These are phyloP conservation scores for Capromys pilorides DNA, from an alignment of 2,797 vertebrate species.

Conservation along the genomic window DNA sequence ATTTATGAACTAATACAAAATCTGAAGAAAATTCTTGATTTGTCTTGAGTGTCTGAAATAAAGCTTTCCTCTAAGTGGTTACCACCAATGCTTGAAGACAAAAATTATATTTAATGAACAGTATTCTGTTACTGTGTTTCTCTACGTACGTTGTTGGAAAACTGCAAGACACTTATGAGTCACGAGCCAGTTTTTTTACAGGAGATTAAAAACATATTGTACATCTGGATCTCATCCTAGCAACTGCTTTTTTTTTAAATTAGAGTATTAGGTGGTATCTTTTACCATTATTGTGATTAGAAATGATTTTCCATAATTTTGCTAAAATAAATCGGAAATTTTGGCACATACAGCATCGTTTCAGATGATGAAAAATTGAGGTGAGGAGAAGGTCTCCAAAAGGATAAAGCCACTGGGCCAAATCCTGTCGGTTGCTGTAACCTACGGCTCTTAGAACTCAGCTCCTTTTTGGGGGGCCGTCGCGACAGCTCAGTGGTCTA, in stretches of 20 bases:
- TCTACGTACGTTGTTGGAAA: neutral
- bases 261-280: constrained; percentile 20
- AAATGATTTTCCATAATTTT: constrained; percentile 45
- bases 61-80: neutral
- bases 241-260: constrained; percentile 44
- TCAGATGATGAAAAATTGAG: constrained; percentile 36
- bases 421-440: neutral
- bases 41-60: neutral
- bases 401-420: neutral
- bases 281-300: constrained; percentile 6
- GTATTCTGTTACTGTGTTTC: constrained; percentile 16
- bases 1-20: neutral
- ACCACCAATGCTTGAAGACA: constrained; percentile 11
- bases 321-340: constrained; percentile 47
- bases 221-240: neutral
- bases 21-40: constrained; percentile 21
- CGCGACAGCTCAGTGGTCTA: neutral
- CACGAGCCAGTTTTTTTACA: constrained; percentile 1
- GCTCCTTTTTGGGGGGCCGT: neutral
- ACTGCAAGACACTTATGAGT: constrained; percentile 34
- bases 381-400: constrained; percentile 1
- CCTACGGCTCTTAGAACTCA: neutral
- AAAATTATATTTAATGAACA: constrained; percentile 42
- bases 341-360: constrained; percentile 23
- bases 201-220: constrained; percentile 62